Evolutionary conservation across 64 coral and sea anemone genomes (phyloP).

Genomic region (Porites australiensis): DNA sequence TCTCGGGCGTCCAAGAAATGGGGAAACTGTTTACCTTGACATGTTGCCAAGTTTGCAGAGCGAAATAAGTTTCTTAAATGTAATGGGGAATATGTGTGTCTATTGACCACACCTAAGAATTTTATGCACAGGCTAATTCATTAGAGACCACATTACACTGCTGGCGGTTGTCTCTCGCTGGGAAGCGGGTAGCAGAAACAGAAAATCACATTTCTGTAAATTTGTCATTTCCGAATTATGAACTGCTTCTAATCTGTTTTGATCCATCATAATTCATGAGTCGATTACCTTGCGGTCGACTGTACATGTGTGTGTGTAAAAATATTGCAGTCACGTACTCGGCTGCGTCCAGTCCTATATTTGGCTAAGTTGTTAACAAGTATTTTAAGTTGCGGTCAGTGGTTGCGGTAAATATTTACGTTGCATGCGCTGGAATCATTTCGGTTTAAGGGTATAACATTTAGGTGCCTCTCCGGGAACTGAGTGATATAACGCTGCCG

Average conservation of each 20-base stretch:
- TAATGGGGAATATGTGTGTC: too few species aligned
- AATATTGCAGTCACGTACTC: constrained; percentile 5
- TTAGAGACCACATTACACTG: too few species aligned
- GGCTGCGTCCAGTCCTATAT: neutral
- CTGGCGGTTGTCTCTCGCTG: neutral
- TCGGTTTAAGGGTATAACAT: neutral
- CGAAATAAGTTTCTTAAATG: too few species aligned
- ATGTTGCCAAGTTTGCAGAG: too few species aligned
- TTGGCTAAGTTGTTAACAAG: constrained; percentile 6
- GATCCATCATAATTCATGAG: neutral
- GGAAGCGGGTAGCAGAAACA: neutral
- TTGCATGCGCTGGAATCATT: constrained; percentile 41
- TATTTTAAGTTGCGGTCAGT: constrained; percentile 8
- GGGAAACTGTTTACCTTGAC: too few species aligned
- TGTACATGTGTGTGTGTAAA: neutral
- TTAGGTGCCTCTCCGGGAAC: neutral
- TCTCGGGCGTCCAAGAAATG: too few species aligned
- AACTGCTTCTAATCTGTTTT: constrained; percentile 13
- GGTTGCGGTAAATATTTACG: constrained; percentile 1
- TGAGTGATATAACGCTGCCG: neutral
- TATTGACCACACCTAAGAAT: too few species aligned
- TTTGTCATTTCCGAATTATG: constrained; percentile 26
- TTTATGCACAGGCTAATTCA: too few species aligned
- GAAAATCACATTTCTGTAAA: constrained; percentile 26
- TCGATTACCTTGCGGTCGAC: constrained; percentile 7